Percentiles rank a stretch among this genome's conserved stretches.
Evolutionary conservation across 2,888 invertebrate species (phyloP).

Genomic region (Petrolisthes cinctipes): DNA sequence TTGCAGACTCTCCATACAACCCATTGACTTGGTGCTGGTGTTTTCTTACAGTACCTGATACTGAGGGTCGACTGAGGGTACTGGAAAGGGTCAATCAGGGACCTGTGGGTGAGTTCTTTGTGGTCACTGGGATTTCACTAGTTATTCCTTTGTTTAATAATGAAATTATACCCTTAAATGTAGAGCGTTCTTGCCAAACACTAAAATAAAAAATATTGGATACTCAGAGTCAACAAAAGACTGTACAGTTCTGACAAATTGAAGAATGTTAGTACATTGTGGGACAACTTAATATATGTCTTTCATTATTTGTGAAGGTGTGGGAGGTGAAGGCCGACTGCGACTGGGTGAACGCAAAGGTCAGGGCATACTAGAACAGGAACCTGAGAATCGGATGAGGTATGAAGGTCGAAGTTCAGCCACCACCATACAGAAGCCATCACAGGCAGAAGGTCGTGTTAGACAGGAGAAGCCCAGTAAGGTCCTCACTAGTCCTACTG

Average conservation of each 20-base stretch:
- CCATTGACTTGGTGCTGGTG: not conserved
- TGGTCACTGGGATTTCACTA: not conserved
- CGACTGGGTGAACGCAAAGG: constrained; percentile 46
- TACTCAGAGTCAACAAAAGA: too few relatives aligned
- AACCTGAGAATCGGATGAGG: constrained; percentile 44
- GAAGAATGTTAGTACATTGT: too few relatives aligned
- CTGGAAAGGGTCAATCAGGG: constrained; percentile 44
- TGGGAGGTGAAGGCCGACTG: constrained; percentile 53
- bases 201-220: too few relatives aligned
- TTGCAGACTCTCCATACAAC: too few relatives aligned
- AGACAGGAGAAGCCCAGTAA: constrained; percentile 37
- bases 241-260: too few relatives aligned
- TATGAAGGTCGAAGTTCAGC: constrained; percentile 13
- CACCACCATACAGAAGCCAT: not conserved
- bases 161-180: not conserved
- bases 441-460: constrained; percentile 13
- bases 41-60: constrained; percentile 52
- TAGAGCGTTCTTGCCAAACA: too few relatives aligned
- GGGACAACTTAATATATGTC: not conserved
- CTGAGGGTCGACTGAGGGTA: constrained; percentile 38
- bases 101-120: constrained; percentile 36
- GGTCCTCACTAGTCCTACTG: constrained; percentile 44
- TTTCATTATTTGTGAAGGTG: constrained; percentile 14
- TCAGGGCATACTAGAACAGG: constrained; percentile 37
- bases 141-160: not conserved